phyloP scores from a whole-genome alignment of 2,113 vertebrate genomes.

The Microcebus griseorufus region DNA sequence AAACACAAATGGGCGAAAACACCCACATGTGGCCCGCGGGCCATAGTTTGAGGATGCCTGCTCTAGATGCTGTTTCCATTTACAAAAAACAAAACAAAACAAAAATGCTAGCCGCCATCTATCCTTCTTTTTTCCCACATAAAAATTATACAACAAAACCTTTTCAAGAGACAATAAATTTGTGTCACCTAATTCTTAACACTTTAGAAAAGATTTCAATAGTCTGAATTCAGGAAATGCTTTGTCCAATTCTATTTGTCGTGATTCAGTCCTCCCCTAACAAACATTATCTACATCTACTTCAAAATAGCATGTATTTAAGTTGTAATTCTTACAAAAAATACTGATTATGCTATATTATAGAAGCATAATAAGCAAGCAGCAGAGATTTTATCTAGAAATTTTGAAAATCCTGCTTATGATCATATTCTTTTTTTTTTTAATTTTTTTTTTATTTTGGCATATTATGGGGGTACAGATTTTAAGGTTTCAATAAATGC shows the following conservation, averaged over 20 bases:
- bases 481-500: no score
- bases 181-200: slow-evolving; percentile 67
- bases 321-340: slow-evolving; percentile 78
- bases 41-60: no score
- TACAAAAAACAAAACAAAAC: background rate
- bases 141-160: slow-evolving; percentile 63
- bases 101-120: slow-evolving; percentile 3
- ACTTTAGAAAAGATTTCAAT: slow-evolving; percentile 70
- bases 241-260: slow-evolving; percentile 76
- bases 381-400: slow-evolving; percentile 75
- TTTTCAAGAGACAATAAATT: slow-evolving; percentile 73
- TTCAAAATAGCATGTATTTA: slow-evolving; percentile 78
- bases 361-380: slow-evolving; percentile 71
- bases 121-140: slow-evolving; percentile 28
- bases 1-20: no score
- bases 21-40: no score
- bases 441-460: no score
- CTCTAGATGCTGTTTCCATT: slow-evolving; percentile 34
- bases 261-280: slow-evolving; percentile 71
- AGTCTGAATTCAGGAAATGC: slow-evolving; percentile 62
- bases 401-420: slow-evolving; percentile 25
- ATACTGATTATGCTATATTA: slow-evolving; percentile 78
- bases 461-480: no score
- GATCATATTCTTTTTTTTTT: no score
- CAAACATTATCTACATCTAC: slow-evolving; percentile 74